Base-by-base conservation (phyloP, 2,888 invertebrate species). In the Scaptomyza cyrtandrae region DNA sequence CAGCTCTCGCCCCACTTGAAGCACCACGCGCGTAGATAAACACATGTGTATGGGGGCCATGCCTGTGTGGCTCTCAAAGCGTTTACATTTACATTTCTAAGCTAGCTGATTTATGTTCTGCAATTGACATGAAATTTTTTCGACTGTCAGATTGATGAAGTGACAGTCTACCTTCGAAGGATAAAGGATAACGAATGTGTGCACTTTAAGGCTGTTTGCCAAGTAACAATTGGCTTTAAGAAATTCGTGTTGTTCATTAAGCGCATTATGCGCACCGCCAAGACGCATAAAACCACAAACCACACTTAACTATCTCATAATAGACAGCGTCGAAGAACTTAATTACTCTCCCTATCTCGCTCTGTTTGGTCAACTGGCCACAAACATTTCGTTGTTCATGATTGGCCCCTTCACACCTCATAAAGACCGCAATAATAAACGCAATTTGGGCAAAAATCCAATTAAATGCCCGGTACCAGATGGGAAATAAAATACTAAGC, bases 391-490 rank as follows among this genome's bases (percentile, higher is more conserved):
- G 35, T 52, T 44, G 56, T 29, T 63, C 57, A 72, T 81, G 70
- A 80, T 83, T 86, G 80, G 80, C 81, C 71, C 76, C 83, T 87
- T 85, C 82, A 76, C 87, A 85, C 85, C 85, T 85, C 84, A 85
- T 87, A 82, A 87, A 75, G 80, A 71, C 71, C 82, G 75, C 87
- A 85, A 71, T 80, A 85, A 82, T 85, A 85, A 82, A 82, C 85
- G 85, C 82, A 86, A 84, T 87, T 85, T 85, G 76, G 88, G 79
- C 85, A 87, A 74, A 86, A 86, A 86, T 86, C 85, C 85, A 86
- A 86, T 86, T 86, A 86, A 87, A 79, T 86, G 78, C 71, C 75
- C 39, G 62, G 39, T 59, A 63, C 71, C 55, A 69, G 66, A 58
- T 61, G 75, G 60, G 52, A 62, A 39, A 49, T 57, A 56, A 63